Conservation (phyloP, 2,113 vertebrate species). For the Galeopterus variegatus region DNA sequence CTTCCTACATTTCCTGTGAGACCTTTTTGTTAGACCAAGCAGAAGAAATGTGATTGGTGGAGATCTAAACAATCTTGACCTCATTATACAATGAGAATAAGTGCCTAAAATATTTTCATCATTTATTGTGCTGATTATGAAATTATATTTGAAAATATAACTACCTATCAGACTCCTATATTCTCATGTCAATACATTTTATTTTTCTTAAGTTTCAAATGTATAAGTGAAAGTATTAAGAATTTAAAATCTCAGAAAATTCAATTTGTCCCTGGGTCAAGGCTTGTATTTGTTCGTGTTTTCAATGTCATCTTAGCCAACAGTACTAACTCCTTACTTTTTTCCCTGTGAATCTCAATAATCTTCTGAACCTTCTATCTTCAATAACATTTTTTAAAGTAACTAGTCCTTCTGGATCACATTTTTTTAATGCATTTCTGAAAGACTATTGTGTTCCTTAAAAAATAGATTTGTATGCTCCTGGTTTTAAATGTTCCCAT, state of each 20-base stretch:
- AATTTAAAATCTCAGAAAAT: neutral
- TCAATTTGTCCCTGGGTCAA: neutral
- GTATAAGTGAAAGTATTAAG: neutral
- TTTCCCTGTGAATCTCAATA: neutral
- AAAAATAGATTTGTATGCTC: neutral
- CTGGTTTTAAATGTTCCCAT: neutral
- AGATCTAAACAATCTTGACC: neutral
- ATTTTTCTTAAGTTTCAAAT: neutral
- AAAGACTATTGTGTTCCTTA: neutral
- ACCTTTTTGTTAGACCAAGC: neutral
- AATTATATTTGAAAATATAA: neutral
- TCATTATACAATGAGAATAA: neutral
- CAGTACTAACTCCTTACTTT: neutral
- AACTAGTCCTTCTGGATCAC: neutral
- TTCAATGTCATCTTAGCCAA: neutral
- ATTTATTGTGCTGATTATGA: neutral
- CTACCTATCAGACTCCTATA: neutral
- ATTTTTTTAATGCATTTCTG: neutral
- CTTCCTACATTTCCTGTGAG: neutral
- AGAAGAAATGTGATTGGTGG: neutral
- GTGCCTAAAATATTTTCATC: neutral
- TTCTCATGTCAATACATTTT: neutral
- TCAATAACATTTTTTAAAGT: neutral
- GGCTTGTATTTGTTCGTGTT: neutral
- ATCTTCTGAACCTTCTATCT: neutral